These are phyloP conservation scores for Delia radicum DNA, from an alignment of 1,140 invertebrate species.

Conservation along the genomic window DNA sequence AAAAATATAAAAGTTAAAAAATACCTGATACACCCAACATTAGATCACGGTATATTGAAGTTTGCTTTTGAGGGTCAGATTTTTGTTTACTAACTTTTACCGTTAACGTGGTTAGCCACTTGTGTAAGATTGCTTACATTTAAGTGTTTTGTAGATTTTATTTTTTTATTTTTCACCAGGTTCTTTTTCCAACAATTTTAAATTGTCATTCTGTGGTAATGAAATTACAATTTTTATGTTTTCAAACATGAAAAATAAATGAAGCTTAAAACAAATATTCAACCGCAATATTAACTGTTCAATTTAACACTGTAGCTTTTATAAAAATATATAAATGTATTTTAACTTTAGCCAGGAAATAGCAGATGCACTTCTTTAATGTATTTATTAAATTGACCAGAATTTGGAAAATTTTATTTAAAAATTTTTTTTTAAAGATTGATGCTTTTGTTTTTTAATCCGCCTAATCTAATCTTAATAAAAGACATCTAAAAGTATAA, in stretches of 20 bases:
- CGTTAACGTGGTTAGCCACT: neutral
- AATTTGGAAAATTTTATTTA: no score
- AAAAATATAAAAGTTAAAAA: neutral
- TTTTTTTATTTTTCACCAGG: neutral
- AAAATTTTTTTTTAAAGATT: no score
- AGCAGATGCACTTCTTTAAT: no score
- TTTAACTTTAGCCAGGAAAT: no score
- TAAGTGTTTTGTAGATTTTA: neutral
- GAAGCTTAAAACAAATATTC: constrained; percentile 44
- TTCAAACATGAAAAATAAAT: constrained; percentile 52
- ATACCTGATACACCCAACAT: neutral
- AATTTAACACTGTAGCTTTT: neutral
- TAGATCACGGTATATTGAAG: neutral
- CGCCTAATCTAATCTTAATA: no score
- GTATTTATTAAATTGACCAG: no score
- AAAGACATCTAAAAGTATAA: no score
- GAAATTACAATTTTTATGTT: constrained; percentile 54
- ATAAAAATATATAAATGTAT: no score
- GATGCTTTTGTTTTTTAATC: no score
- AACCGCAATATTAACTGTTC: neutral
- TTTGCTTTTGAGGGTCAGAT: neutral
- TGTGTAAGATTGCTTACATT: neutral
- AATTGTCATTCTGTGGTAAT: constrained; percentile 42
- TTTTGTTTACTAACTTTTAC: neutral
- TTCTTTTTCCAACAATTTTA: neutral